Conservation (phyloP, 2,113 vertebrate species). For the Australoheros scitulus region DNA sequence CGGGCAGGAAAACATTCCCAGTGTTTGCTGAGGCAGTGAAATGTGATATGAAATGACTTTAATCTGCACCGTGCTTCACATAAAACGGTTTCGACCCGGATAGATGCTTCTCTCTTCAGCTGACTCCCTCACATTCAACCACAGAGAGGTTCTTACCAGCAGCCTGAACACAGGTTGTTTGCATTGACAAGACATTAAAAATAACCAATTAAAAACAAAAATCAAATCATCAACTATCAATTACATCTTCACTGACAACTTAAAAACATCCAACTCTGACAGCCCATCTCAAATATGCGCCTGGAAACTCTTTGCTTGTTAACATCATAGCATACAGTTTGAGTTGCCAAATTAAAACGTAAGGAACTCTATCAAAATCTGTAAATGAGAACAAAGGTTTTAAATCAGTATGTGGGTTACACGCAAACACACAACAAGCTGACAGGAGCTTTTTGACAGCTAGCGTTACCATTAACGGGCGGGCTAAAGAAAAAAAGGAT, state of each 20-base stretch:
- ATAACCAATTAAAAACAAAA: not conserved
- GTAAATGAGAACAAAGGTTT: not conserved
- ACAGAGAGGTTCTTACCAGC: not conserved
- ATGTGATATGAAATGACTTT: not conserved
- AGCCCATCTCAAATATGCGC: conserved; percentile 17
- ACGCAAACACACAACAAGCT: not conserved
- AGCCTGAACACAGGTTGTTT: not conserved
- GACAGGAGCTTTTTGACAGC: conserved; percentile 59
- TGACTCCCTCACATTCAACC: not conserved
- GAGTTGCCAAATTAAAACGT: not conserved
- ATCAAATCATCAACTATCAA: not conserved
- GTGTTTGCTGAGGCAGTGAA: conserved; percentile 5
- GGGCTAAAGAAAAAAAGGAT: conserved; percentile 33
- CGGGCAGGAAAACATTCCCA: conserved; percentile 46
- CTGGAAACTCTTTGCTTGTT: conserved; percentile 5
- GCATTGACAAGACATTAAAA: not conserved
- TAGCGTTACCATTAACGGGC: conserved; percentile 51
- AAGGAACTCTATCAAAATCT: not conserved
- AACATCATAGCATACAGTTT: conserved; percentile 8
- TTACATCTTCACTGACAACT: not conserved
- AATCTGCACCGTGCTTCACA: not conserved
- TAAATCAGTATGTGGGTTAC: not conserved
- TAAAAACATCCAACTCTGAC: not conserved
- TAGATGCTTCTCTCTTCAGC: not conserved
- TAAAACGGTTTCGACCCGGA: not conserved